These are phyloP conservation scores for Brachirus orientalis DNA, from an alignment of 2,113 vertebrate genomes.

Conservation along the genomic window DNA sequence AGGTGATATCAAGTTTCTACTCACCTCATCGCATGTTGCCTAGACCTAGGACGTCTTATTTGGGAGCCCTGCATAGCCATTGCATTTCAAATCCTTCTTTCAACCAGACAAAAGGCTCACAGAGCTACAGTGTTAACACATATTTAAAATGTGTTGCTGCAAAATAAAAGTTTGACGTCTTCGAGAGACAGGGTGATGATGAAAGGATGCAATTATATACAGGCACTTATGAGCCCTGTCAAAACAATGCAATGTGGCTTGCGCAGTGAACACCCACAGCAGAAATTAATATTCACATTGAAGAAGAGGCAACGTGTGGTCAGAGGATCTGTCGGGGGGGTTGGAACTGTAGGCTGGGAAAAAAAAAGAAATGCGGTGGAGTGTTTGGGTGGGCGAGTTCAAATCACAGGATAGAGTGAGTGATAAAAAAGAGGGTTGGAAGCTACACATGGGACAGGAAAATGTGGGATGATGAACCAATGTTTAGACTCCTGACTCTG, in stretches of 20 bases:
- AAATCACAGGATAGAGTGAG: conserved; percentile 52
- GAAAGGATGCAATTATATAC: conserved; percentile 29
- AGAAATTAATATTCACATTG: conserved; percentile 15
- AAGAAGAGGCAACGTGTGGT: conserved; percentile 5
- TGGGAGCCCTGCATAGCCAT: not conserved
- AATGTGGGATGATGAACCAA: conserved; percentile 36
- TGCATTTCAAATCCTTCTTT: conserved; percentile 13
- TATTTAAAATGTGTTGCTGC: too few species aligned
- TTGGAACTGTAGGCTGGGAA: conserved; percentile 9
- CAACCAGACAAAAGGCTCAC: not conserved
- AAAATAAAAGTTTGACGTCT: too few species aligned
- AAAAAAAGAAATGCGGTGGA: conserved; percentile 18
- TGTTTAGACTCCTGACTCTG: conserved; percentile 49
- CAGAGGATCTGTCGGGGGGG: conserved; percentile 12
- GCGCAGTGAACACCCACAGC: conserved; percentile 27
- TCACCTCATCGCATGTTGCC: not conserved
- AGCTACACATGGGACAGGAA: conserved; percentile 37
- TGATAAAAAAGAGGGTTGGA: conserved; percentile 42
- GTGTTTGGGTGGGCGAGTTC: conserved; percentile 33
- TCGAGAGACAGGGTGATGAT: conserved; percentile 13
- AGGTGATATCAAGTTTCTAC: not conserved
- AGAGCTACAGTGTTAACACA: conserved; percentile 1
- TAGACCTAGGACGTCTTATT: not conserved
- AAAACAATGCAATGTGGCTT: conserved; percentile 9
- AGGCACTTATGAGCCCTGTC: not conserved